Evolutionary conservation across 2,797 vertebrate genomes (phyloP).

Genomic region (Sandelia bainsii): DNA sequence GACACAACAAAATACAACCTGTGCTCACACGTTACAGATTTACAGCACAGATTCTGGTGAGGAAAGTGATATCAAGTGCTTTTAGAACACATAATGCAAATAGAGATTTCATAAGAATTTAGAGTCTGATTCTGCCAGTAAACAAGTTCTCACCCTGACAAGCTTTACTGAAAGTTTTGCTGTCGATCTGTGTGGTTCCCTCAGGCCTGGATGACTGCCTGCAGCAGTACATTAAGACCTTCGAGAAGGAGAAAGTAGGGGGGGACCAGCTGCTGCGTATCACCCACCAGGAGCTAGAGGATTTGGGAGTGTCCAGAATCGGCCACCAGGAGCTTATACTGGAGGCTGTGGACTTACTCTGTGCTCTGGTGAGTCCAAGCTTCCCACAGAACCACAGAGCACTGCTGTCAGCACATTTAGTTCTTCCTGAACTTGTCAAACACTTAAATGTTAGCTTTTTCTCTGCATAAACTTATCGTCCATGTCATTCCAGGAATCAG

Average conservation of each 20-base stretch:
- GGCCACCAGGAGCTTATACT: constrained; percentile 99
- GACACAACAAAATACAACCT: constrained; percentile 53
- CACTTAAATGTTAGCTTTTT: background rate
- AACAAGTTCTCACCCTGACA: constrained; percentile 14
- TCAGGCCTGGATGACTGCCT: constrained; percentile 97
- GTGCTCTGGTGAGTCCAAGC: constrained; percentile 92
- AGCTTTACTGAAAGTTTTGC: constrained; percentile 38
- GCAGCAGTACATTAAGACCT: constrained; percentile 98
- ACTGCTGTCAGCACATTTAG: constrained; percentile 33
- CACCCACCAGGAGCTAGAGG: constrained; percentile 98
- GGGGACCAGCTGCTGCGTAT: constrained; percentile 97
- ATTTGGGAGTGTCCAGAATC: constrained; percentile 96
- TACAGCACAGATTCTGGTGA: constrained; percentile 38
- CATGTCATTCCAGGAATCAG: background rate
- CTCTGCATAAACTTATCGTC: background rate
- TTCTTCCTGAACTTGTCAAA: constrained; percentile 16
- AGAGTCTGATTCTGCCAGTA: constrained; percentile 4
- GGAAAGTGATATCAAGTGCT: constrained; percentile 7
- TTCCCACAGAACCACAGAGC: constrained; percentile 18
- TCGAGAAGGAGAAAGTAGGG: constrained; percentile 97
- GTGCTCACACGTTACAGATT: constrained; percentile 48
- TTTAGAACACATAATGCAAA: constrained; percentile 40
- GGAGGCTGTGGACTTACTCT: constrained; percentile 98
- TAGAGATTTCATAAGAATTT: constrained; percentile 37
- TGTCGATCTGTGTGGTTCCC: constrained; percentile 36